Evolutionary conservation across 2,888 invertebrate genomes (phyloP).

Genomic region (Taphrorychus bicolor): DNA sequence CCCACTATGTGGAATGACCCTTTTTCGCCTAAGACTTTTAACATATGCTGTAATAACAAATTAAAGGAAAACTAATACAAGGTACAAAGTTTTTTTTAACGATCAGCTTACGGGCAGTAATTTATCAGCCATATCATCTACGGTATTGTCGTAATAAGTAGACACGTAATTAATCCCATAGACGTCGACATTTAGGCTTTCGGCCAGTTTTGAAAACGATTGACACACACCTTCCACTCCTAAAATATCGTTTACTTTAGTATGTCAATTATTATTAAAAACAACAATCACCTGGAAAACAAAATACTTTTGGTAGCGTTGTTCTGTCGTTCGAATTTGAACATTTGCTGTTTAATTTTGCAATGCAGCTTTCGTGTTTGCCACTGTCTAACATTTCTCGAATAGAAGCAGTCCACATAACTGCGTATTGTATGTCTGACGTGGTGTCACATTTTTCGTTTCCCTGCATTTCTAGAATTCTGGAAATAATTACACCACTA

Average conservation of each 20-base stretch:
- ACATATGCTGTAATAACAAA: conserved; percentile 10
- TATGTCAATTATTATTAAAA: too few relatives aligned
- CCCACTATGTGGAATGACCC: conserved; percentile 78
- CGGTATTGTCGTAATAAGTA: conserved; percentile 58
- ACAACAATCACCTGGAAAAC: too few relatives aligned
- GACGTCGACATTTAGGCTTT: conserved; percentile 62
- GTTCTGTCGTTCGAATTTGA: neutral
- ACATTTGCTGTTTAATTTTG: neutral
- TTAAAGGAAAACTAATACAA: neutral
- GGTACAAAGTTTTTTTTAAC: neutral
- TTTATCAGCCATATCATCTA: conserved; percentile 63
- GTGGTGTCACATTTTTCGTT: too few relatives aligned
- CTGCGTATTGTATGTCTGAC: too few relatives aligned
- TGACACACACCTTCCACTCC: conserved; percentile 73
- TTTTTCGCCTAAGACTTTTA: neutral
- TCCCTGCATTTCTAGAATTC: too few relatives aligned
- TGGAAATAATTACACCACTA: too few relatives aligned
- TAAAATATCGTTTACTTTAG: conserved; percentile 60
- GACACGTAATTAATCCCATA: conserved; percentile 65
- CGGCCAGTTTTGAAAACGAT: conserved; percentile 63
- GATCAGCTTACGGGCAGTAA: neutral
- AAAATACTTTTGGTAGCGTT: too few relatives aligned
- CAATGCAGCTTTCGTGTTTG: neutral
- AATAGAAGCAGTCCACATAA: neutral
- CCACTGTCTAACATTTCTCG: neutral